Conservation (phyloP, 2,113 vertebrate species). For the human (Homo sapiens) region GRCh38 chr18:47926001-47926500, state of each 20-base stretch:
- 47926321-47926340: constrained; percentile 66
- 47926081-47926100: not conserved
- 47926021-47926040: not conserved
- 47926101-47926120: not conserved
- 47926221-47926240: not conserved
- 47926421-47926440: constrained; percentile 56
- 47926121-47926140: not conserved
- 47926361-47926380: constrained; percentile 65
- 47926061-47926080: not conserved
- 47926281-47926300: constrained; percentile 33
- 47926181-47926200: not conserved
- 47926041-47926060: not conserved
- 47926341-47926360: constrained; percentile 55
- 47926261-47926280: constrained; percentile 32
- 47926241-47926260: constrained; percentile 42
- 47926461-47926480: constrained; percentile 43
- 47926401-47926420: constrained; percentile 47
- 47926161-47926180: constrained; percentile 6
- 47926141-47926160: constrained; percentile 12
- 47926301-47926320: constrained; percentile 50
- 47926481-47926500: not conserved
- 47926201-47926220: not conserved
- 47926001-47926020: not conserved
- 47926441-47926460: constrained; percentile 41
- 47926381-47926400: constrained; percentile 45